phyloP scores from a whole-genome alignment of 2,113 vertebrate species.

The Motacilla tschutschensis region DNA sequence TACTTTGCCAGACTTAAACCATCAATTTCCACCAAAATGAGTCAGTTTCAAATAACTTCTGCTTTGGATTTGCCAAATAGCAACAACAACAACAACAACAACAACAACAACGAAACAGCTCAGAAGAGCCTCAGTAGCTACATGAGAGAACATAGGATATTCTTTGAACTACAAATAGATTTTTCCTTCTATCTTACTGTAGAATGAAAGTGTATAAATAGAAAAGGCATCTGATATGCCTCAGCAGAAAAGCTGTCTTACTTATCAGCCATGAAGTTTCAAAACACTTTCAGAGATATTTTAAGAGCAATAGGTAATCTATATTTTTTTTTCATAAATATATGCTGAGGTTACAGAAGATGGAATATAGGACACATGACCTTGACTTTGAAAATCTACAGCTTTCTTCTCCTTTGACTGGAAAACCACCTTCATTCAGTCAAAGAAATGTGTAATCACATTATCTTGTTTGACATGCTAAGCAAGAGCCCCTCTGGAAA shows the following conservation, averaged over 20 bases:
- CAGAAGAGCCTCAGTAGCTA: not conserved
- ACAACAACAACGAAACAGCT: not conserved
- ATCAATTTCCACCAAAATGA: not conserved
- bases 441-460: not conserved
- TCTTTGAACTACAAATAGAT: not conserved
- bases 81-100: not conserved
- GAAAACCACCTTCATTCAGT: not conserved
- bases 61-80: not conserved
- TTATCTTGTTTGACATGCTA: not conserved
- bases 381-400: not conserved
- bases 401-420: not conserved
- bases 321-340: not conserved
- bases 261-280: not conserved
- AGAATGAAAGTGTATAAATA: not conserved
- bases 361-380: not conserved
- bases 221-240: not conserved
- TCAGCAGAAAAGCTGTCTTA: not conserved
- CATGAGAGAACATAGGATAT: not conserved
- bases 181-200: not conserved
- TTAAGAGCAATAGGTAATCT: not conserved
- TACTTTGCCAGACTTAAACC: not conserved
- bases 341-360: not conserved
- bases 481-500: not conserved
- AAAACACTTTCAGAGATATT: not conserved
- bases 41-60: not conserved